Evolutionary conservation across 2,113 vertebrate genomes (phyloP).

Genomic region (Poecilia latipinna): DNA sequence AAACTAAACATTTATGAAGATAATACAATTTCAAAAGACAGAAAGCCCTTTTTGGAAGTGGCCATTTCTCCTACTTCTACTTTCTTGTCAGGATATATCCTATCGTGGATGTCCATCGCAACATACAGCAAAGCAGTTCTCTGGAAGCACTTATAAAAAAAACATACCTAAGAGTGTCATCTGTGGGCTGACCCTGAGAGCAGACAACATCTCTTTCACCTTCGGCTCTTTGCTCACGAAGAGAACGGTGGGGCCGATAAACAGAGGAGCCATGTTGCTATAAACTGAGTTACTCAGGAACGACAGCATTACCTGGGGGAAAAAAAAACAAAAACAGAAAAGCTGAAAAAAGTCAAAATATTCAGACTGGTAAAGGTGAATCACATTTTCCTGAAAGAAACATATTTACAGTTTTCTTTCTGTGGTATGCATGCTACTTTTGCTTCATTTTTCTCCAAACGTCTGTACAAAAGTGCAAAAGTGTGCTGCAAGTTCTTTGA

Average conservation of each 20-base stretch:
- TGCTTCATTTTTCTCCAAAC: too few relatives aligned
- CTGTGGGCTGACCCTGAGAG: conserved; percentile 81
- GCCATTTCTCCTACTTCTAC: not conserved
- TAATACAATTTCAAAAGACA: not conserved
- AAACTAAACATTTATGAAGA: not conserved
- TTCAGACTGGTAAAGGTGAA: too few relatives aligned
- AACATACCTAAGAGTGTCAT: conserved; percentile 86
- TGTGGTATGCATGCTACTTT: too few relatives aligned
- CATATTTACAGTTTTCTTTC: too few relatives aligned
- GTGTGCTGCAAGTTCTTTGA: too few relatives aligned
- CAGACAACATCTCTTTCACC: conserved; percentile 86
- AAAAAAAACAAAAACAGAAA: not conserved
- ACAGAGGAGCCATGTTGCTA: conserved; percentile 84
- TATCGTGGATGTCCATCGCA: not conserved
- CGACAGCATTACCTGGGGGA: conserved; percentile 80
- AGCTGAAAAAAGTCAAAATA: not conserved
- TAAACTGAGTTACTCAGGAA: conserved; percentile 81
- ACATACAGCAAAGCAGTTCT: not conserved
- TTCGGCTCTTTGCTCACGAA: conserved; percentile 87
- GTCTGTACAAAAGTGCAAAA: too few relatives aligned
- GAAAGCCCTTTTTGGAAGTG: not conserved
- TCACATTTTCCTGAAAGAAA: not conserved
- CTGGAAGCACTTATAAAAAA: not conserved
- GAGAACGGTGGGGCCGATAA: conserved; percentile 85
- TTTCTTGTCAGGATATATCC: not conserved